A percentile compares a stretch with the other conserved stretches of the same genome.
phyloP scores from a whole-genome alignment of 2,888 invertebrate species.

The Drosophila melanocephala region DNA sequence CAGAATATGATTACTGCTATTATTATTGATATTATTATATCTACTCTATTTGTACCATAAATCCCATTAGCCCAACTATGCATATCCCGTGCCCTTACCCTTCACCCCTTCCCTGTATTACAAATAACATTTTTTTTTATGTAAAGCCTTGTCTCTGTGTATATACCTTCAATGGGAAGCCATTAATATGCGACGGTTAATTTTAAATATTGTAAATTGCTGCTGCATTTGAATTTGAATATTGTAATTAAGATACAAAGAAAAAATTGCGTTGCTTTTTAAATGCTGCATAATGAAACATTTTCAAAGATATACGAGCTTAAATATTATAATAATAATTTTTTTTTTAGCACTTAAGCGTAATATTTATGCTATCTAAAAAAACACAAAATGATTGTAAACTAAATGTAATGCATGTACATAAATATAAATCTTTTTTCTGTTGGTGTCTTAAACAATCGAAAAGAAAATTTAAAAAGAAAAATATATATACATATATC shows the following conservation, averaged over 20 bases:
- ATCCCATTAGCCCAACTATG: slow-evolving; percentile 14
- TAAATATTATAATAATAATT: slow-evolving; percentile 14
- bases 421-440: slow-evolving; percentile 56
- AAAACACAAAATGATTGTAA: slow-evolving; percentile 42
- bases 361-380: slow-evolving; percentile 59
- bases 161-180: slow-evolving; percentile 24
- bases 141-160: slow-evolving; percentile 48
- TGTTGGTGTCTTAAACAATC: slow-evolving; percentile 55
- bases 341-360: slow-evolving; percentile 47
- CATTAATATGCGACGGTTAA: slow-evolving; percentile 37
- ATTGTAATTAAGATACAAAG: slow-evolving; percentile 3
- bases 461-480: slow-evolving; percentile 10
- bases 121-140: slow-evolving; percentile 32
- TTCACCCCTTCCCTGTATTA: slow-evolving; percentile 8
- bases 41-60: slow-evolving; percentile 39
- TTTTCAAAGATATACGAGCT: slow-evolving; percentile 61
- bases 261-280: slow-evolving; percentile 39
- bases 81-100: slow-evolving; percentile 1
- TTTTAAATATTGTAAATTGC: slow-evolving; percentile 41
- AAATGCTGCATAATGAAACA: slow-evolving; percentile 46
- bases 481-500: slow-evolving; percentile 14
- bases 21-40: slow-evolving; percentile 36
- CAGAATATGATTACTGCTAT: slow-evolving; percentile 25
- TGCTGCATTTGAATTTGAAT: slow-evolving; percentile 39
- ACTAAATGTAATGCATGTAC: slow-evolving; percentile 73